Percentiles rank a stretch among this genome's conserved stretches.
Evolutionary conservation across 2,888 invertebrate genomes (phyloP).

Genomic region (Luffia ferchaultella): DNA sequence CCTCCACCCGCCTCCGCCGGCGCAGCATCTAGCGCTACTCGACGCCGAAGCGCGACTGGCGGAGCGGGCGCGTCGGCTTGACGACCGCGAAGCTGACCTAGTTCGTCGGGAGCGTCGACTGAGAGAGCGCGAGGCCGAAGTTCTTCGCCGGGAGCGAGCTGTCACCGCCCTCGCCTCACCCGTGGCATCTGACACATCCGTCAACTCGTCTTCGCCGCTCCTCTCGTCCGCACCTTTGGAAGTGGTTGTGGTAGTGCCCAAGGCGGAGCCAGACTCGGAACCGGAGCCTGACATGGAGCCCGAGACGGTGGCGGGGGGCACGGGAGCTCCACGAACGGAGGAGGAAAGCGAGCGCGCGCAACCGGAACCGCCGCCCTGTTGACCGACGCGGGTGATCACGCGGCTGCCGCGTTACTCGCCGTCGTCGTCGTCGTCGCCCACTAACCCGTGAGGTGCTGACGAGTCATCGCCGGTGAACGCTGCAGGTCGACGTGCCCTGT

Average conservation of each 20-base stretch:
- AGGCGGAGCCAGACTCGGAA: background rate
- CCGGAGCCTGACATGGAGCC: background rate
- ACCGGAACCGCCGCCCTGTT: slow-evolving; percentile 39
- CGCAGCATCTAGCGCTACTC: slow-evolving; percentile 66
- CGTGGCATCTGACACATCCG: background rate
- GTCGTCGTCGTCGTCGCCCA: background rate
- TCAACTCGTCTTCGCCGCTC: background rate
- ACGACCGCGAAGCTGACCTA: slow-evolving; percentile 44
- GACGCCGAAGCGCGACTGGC: slow-evolving; percentile 81
- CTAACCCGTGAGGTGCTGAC: slow-evolving; percentile 2
- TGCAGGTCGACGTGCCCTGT: background rate
- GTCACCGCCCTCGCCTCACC: slow-evolving; percentile 14
- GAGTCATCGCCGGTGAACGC: background rate
- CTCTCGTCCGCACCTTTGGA: too few relatives aligned
- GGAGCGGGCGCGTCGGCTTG: slow-evolving; percentile 41
- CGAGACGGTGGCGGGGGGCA: slow-evolving; percentile 4
- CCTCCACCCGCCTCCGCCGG: slow-evolving; percentile 41
- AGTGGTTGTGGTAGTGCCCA: background rate
- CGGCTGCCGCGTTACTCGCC: background rate
- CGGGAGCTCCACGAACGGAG: slow-evolving; percentile 21
- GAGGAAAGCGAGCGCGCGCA: too few relatives aligned
- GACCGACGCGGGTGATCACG: slow-evolving; percentile 33
- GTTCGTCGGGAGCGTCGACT: slow-evolving; percentile 37
- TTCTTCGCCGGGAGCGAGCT: slow-evolving; percentile 27
- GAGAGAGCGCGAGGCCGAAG: slow-evolving; percentile 36